Base-by-base conservation (phyloP, 2,113 vertebrate genomes). In the Neotragus moschatus region DNA sequence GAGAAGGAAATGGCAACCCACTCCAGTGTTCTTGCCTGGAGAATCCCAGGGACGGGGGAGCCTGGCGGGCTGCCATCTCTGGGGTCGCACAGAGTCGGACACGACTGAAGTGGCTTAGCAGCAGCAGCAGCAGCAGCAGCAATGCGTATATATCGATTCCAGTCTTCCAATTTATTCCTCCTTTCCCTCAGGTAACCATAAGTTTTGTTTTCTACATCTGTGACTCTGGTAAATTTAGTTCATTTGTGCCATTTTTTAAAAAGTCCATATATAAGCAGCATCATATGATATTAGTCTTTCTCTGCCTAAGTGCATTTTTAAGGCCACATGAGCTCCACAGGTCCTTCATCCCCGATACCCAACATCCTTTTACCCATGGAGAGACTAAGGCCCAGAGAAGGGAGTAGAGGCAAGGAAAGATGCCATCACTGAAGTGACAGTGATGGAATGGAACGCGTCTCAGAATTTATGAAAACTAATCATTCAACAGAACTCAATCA, bases 251-350 rank as follows among this genome's bases (percentile, higher is more conserved):
- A 33, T 33, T 51, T 49, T 39, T 80, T 33, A 0, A 6, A 80
- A 47, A 33, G 17, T 49, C 45, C 45, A 80, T 30, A 12, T 49
- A 33, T 19, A 49, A 49, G 28, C 28, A 33, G 28, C 5, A 49
- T 49, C 45, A 2, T 33, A 49, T 30, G 15, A 79, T 33, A 80
- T 19, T 75, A 43, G 36, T 75, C 16, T 33, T 49, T 49, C 28
- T 80, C 45, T 33, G 45, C 10, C 28, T 88, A 92, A 96, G 93
- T 28, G 3, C 28, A 61, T 97, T 89, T 96, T 97, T 66, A 70
- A 0, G 33, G 47, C 79, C 86, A 26, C 63, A 2, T 7, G 17
- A 84, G 60, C n/a, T n/a, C n/a, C n/a, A n/a, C n/a, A n/a, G n/a
- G n/a, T n/a, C n/a, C n/a, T n/a, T n/a, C n/a, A n/a, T n/a, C n/a